Evolutionary conservation across 92 coral and sea anemone species (phyloP).

Genomic region (Epizoanthus scotinus): DNA sequence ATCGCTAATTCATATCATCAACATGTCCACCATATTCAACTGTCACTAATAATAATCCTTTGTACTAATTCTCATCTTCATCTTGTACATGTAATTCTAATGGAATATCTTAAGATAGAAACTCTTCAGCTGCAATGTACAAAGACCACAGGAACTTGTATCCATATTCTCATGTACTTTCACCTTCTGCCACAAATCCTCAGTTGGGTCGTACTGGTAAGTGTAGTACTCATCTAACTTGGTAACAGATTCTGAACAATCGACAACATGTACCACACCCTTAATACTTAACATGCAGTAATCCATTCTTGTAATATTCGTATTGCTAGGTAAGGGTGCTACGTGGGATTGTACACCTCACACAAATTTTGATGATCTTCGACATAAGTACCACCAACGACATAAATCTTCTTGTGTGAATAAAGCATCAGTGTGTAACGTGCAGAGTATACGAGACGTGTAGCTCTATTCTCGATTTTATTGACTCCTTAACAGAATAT

Average conservation of each 20-base stretch:
- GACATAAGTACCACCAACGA: neutral
- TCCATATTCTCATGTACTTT: neutral
- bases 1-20: too few species aligned
- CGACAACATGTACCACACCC: neutral
- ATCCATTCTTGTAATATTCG: neutral
- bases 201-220: neutral
- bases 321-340: neutral
- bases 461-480: too few species aligned
- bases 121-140: neutral
- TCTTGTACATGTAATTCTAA: neutral
- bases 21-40: too few species aligned
- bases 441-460: too few species aligned
- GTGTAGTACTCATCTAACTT: neutral
- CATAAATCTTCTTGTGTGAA: neutral
- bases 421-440: neutral
- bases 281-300: neutral
- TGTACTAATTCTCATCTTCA: too few species aligned
- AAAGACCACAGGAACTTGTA: neutral
- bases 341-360: neutral
- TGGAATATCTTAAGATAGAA: neutral
- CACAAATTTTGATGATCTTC: neutral
- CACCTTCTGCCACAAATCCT: neutral
- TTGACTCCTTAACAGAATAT: too few species aligned
- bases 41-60: too few species aligned
- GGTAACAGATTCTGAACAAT: neutral